Conservation (phyloP, 2,113 vertebrate species). For the Crotalus tigris region DNA sequence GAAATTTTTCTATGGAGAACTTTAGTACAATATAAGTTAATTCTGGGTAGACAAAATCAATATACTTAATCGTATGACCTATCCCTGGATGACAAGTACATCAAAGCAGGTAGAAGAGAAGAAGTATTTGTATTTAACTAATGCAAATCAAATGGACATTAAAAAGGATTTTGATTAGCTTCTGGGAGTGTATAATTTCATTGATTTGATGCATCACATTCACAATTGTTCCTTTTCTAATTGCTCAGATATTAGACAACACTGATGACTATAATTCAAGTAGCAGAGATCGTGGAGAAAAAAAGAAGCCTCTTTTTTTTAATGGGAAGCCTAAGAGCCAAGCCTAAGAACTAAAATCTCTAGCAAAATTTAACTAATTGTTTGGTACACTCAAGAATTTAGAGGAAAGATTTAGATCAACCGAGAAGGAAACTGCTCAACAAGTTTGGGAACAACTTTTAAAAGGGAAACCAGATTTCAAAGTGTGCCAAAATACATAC, state of each 20-base stretch:
- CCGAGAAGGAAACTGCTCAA: background rate
- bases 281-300: background rate
- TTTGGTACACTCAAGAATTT: background rate
- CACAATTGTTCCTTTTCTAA: background rate
- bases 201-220: background rate
- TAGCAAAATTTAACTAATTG: background rate
- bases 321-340: background rate
- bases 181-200: background rate
- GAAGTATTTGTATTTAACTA: background rate
- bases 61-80: background rate
- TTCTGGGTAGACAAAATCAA: background rate
- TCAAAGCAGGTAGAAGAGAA: background rate
- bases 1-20: slow-evolving; percentile 13
- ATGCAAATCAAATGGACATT: background rate
- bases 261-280: background rate
- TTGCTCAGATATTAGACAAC: background rate
- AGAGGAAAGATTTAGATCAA: background rate
- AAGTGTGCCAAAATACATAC: background rate
- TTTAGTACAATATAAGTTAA: slow-evolving; percentile 8
- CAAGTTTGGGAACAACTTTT: background rate
- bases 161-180: background rate
- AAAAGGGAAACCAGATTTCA: background rate
- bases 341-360: background rate
- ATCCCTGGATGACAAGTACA: background rate
- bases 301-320: background rate